Base-by-base conservation (phyloP, 2,888 invertebrate species). In the Sarcophaga variegata region DNA sequence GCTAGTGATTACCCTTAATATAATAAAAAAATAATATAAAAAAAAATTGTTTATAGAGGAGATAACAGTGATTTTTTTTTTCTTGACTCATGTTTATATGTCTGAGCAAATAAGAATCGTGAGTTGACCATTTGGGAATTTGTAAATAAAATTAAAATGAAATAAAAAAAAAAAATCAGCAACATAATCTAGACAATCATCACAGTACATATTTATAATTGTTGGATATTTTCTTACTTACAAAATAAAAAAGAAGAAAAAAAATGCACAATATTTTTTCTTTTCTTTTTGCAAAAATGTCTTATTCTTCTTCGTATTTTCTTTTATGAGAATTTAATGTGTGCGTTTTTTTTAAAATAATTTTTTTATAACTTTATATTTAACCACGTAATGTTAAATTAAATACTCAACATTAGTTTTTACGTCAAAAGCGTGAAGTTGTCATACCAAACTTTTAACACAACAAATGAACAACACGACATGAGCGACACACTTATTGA, bases 101-200 rank as follows among this genome's bases (percentile, higher is more conserved):
- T 67, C 74, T 25, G 17, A n/a, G 4, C 10, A 20, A 17, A 76
- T 45, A 59, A 82, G 76, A 84, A 79, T 84, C 87, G 87, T 87
- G 87, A 82, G 75, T 69, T 84, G 81, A 67, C 81, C 84, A 87
- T 87, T 87, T 87, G 66, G 27, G 25, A 79, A 49, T 74, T 54
- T 22, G 67, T 59, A 37, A 63, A 70, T 27, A 67, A 66, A 81
- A 17, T 4, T 4, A 49, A 64, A 74, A 63, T 54, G 14, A 17
- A 54, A 17, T 54, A 4, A 49, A 17, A 60, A 63, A 77, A 71
- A 76, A 66, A 71, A 66, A 54, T 27, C 25, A 27, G 17, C 66
- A 27, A 59, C 14, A 37, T 47, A 22, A 71, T 80, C 78, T 70
- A 59, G 22, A 72, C 37, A 60, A 60, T 78, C 66, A 72, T 66